A percentile compares a stretch with the other conserved stretches of the same genome.
Conservation (phyloP, 2,113 vertebrate species). For the Neofelis nebulosa region DNA sequence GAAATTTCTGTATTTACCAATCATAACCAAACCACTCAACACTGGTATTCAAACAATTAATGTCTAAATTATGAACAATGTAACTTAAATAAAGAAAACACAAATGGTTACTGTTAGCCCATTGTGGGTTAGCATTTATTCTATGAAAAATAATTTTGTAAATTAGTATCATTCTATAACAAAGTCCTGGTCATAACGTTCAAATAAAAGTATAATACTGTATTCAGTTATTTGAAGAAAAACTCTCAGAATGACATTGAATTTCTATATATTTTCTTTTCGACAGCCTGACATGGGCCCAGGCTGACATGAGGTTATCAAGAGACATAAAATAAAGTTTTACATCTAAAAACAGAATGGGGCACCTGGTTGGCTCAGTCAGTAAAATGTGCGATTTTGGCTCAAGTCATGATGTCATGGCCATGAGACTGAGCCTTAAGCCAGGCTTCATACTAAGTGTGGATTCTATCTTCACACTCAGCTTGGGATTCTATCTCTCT, state of each 20-base stretch:
- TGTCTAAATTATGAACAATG: neutral
- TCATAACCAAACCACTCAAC: neutral
- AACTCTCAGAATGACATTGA: neutral
- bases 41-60: neutral
- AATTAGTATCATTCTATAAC: neutral
- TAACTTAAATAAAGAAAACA: constrained; percentile 38
- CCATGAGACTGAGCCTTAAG: no score
- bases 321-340: neutral
- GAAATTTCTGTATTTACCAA: constrained; percentile 3
- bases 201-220: neutral
- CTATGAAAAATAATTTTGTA: constrained; percentile 38
- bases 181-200: neutral
- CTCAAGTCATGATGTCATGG: no score
- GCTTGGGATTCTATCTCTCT: no score
- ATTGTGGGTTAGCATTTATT: neutral
- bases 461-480: no score
- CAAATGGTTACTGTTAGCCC: neutral
- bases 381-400: no score
- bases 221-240: constrained; percentile 28
- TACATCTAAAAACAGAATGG: neutral
- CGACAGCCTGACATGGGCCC: neutral
- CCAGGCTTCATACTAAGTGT: no score
- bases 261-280: neutral
- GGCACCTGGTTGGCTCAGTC: no score
- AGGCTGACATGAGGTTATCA: neutral